Conservation (phyloP, 2,113 vertebrate genomes). For the Vidua chalybeata region DNA sequence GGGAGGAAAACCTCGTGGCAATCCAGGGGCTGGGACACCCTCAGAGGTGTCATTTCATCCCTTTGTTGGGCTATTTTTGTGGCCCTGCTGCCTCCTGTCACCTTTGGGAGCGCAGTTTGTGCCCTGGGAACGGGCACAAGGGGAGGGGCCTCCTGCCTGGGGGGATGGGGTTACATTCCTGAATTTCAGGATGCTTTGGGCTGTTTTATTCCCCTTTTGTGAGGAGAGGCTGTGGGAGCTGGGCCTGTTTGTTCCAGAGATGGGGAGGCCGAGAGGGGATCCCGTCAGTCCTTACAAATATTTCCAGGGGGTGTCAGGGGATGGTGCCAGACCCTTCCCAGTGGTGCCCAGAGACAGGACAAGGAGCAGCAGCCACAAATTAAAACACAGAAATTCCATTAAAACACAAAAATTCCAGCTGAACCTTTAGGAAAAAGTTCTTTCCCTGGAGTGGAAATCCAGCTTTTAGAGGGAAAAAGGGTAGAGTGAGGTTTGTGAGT, state of each 20-base stretch:
- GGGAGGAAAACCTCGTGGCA: neutral
- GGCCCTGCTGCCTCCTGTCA: neutral
- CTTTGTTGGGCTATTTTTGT: neutral
- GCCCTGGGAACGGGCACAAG: neutral
- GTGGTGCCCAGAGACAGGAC: neutral
- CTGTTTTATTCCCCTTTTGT: accelerated
- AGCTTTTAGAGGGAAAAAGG: neutral
- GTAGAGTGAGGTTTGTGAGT: neutral
- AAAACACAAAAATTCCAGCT: neutral
- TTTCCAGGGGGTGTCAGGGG: neutral
- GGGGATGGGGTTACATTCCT: too few species aligned
- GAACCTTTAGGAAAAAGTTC: neutral
- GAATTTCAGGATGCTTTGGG: neutral
- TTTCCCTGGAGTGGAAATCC: neutral
- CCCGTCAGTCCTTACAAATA: accelerated
- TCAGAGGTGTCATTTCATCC: neutral
- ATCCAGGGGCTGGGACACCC: neutral
- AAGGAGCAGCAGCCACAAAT: neutral
- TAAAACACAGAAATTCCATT: neutral
- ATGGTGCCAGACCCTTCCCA: neutral
- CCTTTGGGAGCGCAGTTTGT: neutral
- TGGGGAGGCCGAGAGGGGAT: neutral
- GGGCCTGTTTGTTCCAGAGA: neutral
- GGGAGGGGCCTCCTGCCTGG: neutral
- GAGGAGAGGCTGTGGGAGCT: neutral